phyloP scores from a whole-genome alignment of 2,113 vertebrate genomes.

The Nyctereutes procyonoides region DNA sequence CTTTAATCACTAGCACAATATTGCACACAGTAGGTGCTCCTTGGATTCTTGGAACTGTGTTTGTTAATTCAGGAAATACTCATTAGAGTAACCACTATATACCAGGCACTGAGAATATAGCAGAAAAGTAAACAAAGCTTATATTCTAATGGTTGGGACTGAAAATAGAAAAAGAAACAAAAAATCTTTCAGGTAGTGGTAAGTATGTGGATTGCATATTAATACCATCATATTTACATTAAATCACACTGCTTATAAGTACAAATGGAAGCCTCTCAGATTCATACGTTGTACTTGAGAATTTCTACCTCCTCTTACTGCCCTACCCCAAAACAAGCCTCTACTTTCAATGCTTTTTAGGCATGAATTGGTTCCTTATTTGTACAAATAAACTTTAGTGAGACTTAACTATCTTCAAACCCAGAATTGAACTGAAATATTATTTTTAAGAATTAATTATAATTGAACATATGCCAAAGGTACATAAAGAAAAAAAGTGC shows the following conservation, averaged over 20 bases:
- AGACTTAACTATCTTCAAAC: constrained; percentile 56
- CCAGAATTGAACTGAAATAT: constrained; percentile 66
- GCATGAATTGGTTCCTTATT: background rate
- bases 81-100: background rate
- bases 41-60: background rate
- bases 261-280: background rate
- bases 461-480: constrained; percentile 84
- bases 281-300: background rate
- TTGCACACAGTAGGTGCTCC: background rate
- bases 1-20: background rate
- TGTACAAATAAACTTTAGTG: constrained; percentile 54
- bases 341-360: constrained; percentile 38
- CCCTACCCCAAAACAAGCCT: background rate
- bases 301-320: background rate
- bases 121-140: background rate
- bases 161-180: constrained; percentile 48
- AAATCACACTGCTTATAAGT: background rate
- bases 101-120: background rate
- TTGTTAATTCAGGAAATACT: constrained; percentile 31
- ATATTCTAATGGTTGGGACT: background rate
- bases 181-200: background rate
- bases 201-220: background rate
- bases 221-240: background rate
- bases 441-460: constrained; percentile 86
- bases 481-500: constrained; percentile 83